Percentiles rank a stretch among this genome's conserved stretches.
Evolutionary conservation across 2,797 vertebrate species (phyloP).

Genomic region (Spinibarbus caldwelli): DNA sequence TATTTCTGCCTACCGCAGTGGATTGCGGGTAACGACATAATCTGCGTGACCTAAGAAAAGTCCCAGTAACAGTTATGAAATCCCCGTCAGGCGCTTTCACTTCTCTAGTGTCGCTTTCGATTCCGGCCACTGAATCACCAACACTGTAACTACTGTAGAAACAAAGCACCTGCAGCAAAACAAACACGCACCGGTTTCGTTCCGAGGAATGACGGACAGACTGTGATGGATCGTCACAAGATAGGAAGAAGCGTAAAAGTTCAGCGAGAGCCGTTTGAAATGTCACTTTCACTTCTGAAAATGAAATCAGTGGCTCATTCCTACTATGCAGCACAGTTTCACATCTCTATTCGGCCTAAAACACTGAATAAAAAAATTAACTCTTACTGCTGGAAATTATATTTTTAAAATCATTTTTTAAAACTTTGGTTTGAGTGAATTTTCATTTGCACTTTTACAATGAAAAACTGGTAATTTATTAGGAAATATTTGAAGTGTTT

Average conservation of each 20-base stretch:
- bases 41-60: slow-evolving; percentile 45
- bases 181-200: background rate
- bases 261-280: background rate
- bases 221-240: background rate
- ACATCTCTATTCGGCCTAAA: background rate
- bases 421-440: background rate
- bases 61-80: slow-evolving; percentile 57
- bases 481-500: background rate
- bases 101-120: slow-evolving; percentile 67
- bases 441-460: background rate
- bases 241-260: background rate
- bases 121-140: slow-evolving; percentile 58
- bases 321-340: background rate
- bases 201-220: background rate
- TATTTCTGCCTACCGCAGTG: background rate
- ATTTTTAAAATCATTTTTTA: too few relatives aligned
- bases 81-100: slow-evolving; percentile 65
- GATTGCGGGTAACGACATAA: slow-evolving; percentile 42
- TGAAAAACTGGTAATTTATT: background rate
- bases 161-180: background rate
- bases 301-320: background rate
- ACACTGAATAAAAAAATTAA: background rate
- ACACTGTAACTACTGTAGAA: slow-evolving; percentile 8
- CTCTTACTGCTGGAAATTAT: background rate
- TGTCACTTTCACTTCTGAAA: slow-evolving; percentile 7